phyloP scores from a whole-genome alignment of 2,888 invertebrate species.

The Thelaira solivaga region DNA sequence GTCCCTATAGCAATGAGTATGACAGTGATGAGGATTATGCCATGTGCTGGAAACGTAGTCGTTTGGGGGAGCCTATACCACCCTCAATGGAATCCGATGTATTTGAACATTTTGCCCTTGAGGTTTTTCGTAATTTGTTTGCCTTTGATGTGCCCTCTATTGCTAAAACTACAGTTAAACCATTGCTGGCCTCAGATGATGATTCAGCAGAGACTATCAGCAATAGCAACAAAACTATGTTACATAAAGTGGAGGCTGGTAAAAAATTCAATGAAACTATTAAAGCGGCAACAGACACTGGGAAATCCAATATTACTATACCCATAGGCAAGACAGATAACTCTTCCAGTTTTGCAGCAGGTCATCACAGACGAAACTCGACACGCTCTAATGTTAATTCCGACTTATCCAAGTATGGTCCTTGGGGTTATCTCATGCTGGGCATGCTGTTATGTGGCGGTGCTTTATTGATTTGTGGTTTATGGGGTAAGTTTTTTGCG shows the following conservation, averaged over 20 bases:
- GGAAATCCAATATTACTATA: not conserved
- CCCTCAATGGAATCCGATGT: constrained; percentile 72
- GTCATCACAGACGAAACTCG: constrained; percentile 71
- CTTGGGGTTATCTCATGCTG: constrained; percentile 85
- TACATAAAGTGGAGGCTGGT: constrained; percentile 69
- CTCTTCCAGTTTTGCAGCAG: constrained; percentile 32
- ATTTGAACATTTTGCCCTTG: constrained; percentile 75
- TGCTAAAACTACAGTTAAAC: constrained; percentile 58
- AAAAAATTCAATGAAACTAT: constrained; percentile 11
- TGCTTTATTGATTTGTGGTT: constrained; percentile 83
- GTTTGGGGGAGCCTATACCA: constrained; percentile 69
- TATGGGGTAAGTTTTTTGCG: constrained; percentile 80
- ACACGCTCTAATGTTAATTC: constrained; percentile 77
- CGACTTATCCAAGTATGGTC: constrained; percentile 83
- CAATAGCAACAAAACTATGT: constrained; percentile 60
- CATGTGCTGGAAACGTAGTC: constrained; percentile 73
- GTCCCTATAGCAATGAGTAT: constrained; percentile 82
- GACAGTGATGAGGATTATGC: constrained; percentile 77
- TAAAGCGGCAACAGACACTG: constrained; percentile 23
- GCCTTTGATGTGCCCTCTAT: constrained; percentile 71
- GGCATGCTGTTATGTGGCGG: constrained; percentile 85
- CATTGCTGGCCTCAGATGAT: not conserved
- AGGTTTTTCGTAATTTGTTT: constrained; percentile 75
- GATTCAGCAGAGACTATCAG: not conserved
- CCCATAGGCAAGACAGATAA: constrained; percentile 37